Evolutionary conservation across 2,113 vertebrate species (phyloP).

Genomic region (Onychorhynchus coronatus): DNA sequence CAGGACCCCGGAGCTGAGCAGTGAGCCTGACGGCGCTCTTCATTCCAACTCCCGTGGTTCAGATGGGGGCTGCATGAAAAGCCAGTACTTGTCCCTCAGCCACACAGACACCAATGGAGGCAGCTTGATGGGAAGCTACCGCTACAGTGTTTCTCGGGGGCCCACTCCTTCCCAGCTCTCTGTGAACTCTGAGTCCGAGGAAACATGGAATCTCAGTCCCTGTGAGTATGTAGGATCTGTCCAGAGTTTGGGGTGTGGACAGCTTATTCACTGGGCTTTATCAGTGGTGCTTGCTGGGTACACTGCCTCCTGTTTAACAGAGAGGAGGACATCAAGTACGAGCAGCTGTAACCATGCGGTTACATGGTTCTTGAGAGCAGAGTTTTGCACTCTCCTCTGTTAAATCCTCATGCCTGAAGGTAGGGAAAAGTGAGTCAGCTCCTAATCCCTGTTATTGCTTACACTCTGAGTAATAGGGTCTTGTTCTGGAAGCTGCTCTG

Average conservation of each 20-base stretch:
- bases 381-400: not conserved
- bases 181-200: not conserved
- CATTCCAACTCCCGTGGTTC: constrained; percentile 42
- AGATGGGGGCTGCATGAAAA: not conserved
- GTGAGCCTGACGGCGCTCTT: not conserved
- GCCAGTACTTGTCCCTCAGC: constrained; percentile 21
- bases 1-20: constrained; percentile 3
- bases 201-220: constrained; percentile 59
- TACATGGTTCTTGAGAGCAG: not conserved
- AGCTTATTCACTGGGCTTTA: not conserved
- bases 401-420: not conserved
- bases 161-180: constrained; percentile 30
- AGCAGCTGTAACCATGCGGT: not conserved
- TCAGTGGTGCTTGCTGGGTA: not conserved
- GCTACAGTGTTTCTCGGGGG: not conserved
- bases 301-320: not conserved
- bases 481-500: not conserved
- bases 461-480: not conserved
- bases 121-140: constrained; percentile 61
- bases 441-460: not conserved
- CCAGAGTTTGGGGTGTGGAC: not conserved
- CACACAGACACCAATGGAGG: not conserved
- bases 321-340: not conserved
- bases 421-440: not conserved
- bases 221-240: constrained; percentile 46